Percentiles rank a stretch among this genome's conserved stretches.
Evolutionary conservation across 2,888 invertebrate genomes (phyloP).

Genomic region (Epinotia ramella): DNA sequence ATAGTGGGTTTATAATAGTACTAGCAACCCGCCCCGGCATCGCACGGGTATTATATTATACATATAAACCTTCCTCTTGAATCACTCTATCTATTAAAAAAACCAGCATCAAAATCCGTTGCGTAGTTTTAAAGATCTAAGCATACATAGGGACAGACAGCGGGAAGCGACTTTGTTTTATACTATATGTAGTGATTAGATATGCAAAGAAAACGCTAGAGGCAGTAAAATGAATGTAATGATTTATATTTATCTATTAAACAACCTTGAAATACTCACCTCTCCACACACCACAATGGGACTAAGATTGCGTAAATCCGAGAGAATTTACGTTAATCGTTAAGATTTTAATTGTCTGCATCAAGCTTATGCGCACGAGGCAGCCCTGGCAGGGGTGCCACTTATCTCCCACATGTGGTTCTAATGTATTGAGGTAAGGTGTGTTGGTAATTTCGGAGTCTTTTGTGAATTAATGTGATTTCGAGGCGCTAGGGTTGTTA

Average conservation of each 20-base stretch:
- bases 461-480: slow-evolving; percentile 30
- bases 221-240: too few species aligned
- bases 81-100: too few species aligned
- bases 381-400: slow-evolving; percentile 36
- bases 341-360: slow-evolving; percentile 30
- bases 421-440: slow-evolving; percentile 44
- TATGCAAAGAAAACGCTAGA: neutral
- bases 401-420: slow-evolving; percentile 35
- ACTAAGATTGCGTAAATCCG: slow-evolving; percentile 8
- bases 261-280: neutral
- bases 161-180: too few species aligned
- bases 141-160: too few species aligned
- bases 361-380: slow-evolving; percentile 18
- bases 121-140: too few species aligned
- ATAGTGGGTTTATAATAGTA: too few species aligned
- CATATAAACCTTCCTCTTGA: too few species aligned
- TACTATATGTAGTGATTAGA: too few species aligned
- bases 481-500: slow-evolving; percentile 12
- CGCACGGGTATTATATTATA: too few species aligned
- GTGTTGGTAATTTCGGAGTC: slow-evolving; percentile 46
- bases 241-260: too few species aligned
- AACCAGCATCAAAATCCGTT: too few species aligned
- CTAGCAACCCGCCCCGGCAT: too few species aligned
- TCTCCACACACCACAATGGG: neutral
- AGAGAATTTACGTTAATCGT: slow-evolving; percentile 20